Conservation (phyloP, 30 jellyfish, hydroid and myxozoan genomes). For the Turritopsis dohrnii region DNA sequence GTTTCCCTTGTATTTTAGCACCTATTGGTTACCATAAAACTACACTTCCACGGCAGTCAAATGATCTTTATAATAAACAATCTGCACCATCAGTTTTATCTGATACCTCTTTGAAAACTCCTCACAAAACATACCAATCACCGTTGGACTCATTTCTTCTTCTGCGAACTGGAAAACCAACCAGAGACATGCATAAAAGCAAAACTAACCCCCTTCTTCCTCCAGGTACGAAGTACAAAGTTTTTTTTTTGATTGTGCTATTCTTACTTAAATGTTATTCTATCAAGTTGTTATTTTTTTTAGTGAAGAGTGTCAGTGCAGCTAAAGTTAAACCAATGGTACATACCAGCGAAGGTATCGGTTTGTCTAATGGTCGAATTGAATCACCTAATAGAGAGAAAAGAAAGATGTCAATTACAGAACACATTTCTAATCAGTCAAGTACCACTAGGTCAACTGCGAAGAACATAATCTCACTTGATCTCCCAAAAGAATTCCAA, state of each 20-base stretch:
- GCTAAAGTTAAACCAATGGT: slow-evolving; percentile 3
- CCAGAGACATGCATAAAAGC: not conserved
- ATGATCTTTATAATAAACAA: not conserved
- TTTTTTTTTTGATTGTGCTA: not conserved
- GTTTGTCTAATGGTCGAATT: not conserved
- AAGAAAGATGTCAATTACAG: not conserved
- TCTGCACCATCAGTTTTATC: not conserved
- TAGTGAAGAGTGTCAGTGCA: not conserved
- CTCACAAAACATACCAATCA: slow-evolving; percentile 37
- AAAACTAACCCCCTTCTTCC: slow-evolving; percentile 2
- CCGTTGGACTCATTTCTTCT: slow-evolving; percentile 67
- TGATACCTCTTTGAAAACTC: not conserved
- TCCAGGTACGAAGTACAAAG: slow-evolving; percentile 14
- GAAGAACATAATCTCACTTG: not conserved
- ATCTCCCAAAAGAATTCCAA: slow-evolving; percentile 27
- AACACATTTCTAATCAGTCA: not conserved
- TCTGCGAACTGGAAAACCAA: slow-evolving; percentile 47
- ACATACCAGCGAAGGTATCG: not conserved
- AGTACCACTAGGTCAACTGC: not conserved
- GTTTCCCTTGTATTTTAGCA: not conserved
- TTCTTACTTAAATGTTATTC: not conserved
- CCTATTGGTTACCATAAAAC: not conserved
- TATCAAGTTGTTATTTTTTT: not conserved
- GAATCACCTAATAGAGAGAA: not conserved
- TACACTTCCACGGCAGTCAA: not conserved